Evolutionary conservation across 2,797 vertebrate species (phyloP).

Genomic region (Urophycis tenuis): DNA sequence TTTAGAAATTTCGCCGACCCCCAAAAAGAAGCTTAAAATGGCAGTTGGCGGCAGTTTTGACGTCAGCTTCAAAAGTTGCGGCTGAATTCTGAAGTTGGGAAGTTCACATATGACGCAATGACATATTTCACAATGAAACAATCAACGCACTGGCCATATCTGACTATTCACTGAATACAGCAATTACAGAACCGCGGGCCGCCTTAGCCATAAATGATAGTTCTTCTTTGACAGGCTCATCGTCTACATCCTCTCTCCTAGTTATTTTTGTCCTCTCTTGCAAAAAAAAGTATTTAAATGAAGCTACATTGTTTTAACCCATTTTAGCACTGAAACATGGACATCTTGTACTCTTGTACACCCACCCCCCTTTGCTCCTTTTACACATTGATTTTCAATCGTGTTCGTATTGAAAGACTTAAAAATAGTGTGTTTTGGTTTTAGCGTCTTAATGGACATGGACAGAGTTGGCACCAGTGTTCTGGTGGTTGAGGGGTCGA

Average conservation of each 20-base stretch:
- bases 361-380: neutral
- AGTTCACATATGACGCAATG: conserved; percentile 40
- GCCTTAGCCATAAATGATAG: conserved; percentile 41
- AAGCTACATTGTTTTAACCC: neutral
- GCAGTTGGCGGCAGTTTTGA: neutral
- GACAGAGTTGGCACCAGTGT: neutral
- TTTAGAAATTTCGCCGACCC: conserved; percentile 18
- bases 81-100: conserved; percentile 20
- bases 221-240: conserved; percentile 14
- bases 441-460: neutral
- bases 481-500: neutral
- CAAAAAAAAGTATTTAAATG: neutral
- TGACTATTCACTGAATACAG: conserved; percentile 38
- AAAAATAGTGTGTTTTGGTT: neutral
- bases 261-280: neutral
- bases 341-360: no score
- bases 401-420: neutral
- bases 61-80: conserved; percentile 21
- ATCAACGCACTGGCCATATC: conserved; percentile 46
- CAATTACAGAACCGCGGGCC: conserved; percentile 47
- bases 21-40: conserved; percentile 29
- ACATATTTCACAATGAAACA: conserved; percentile 46
- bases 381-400: neutral
- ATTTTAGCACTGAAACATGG: neutral
- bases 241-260: conserved; percentile 22